phyloP scores from a whole-genome alignment of 2,888 invertebrate genomes.

The Anagyrus pseudococci region DNA sequence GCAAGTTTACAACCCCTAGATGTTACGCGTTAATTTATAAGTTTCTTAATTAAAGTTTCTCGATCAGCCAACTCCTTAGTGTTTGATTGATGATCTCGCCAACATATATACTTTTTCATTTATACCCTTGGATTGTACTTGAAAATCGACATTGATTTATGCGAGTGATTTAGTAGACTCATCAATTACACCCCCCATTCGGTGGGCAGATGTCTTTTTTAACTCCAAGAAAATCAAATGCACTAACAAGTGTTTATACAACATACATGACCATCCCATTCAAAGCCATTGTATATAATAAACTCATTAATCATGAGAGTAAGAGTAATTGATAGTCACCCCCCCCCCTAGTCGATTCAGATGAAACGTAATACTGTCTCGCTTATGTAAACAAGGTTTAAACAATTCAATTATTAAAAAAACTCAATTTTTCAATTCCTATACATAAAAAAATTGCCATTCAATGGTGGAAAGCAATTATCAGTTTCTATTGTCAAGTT shows the following conservation, averaged over 20 bases:
- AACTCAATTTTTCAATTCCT: no score
- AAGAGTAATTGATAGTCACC: no score
- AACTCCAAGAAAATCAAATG: conserved; percentile 3
- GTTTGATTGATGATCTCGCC: conserved; percentile 16
- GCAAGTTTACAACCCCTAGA: no score
- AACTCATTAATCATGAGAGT: conserved; percentile 7
- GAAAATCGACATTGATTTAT: conserved; percentile 28
- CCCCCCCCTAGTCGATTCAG: no score
- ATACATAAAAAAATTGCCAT: no score
- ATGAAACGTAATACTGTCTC: no score
- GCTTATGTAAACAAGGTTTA: no score
- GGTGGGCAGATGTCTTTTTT: conserved; percentile 6
- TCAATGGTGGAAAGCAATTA: no score
- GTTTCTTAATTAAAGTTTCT: background rate
- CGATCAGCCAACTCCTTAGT: background rate
- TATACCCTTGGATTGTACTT: conserved; percentile 5
- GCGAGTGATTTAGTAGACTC: conserved; percentile 12
- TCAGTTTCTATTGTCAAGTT: no score
- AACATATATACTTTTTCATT: conserved; percentile 16
- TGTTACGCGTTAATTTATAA: no score
- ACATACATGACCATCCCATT: background rate
- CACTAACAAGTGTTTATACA: background rate
- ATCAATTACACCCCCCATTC: conserved; percentile 15
- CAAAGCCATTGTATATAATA: conserved; percentile 1
- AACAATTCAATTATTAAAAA: no score